Conservation (phyloP, 2,888 invertebrate species). For the Microplitis manilae region DNA sequence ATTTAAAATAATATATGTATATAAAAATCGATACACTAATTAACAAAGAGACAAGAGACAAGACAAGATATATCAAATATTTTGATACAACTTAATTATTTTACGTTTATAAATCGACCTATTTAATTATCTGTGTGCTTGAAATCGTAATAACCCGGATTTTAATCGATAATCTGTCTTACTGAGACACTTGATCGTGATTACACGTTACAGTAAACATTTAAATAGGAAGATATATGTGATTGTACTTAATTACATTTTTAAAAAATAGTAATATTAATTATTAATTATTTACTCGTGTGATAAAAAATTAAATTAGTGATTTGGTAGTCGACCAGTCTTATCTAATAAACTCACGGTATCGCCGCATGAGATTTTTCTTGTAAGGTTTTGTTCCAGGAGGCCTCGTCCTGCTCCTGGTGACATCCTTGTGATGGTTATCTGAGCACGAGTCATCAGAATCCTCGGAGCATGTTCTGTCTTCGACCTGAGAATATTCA, state of each 20-base stretch:
- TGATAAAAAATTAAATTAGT: too few species aligned
- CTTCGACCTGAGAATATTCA: slow-evolving; percentile 67
- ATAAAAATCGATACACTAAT: slow-evolving; percentile 8
- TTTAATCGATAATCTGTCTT: slow-evolving; percentile 17
- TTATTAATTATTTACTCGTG: too few species aligned
- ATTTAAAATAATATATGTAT: not conserved
- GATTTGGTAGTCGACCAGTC: too few species aligned
- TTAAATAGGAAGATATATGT: not conserved
- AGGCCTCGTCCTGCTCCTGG: slow-evolving; percentile 72
- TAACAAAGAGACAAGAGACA: not conserved
- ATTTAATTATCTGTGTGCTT: slow-evolving; percentile 25
- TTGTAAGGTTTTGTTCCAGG: slow-evolving; percentile 81
- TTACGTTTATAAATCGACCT: slow-evolving; percentile 13
- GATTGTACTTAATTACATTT: not conserved
- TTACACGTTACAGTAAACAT: not conserved
- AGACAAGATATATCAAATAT: not conserved
- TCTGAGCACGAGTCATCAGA: slow-evolving; percentile 85
- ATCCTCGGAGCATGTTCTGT: slow-evolving; percentile 81
- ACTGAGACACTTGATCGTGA: not conserved
- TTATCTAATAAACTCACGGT: slow-evolving; percentile 82
- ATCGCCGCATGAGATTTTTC: slow-evolving; percentile 93
- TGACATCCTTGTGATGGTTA: slow-evolving; percentile 76
- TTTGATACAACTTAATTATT: slow-evolving; percentile 12
- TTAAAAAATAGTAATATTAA: too few species aligned
- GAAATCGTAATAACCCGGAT: slow-evolving; percentile 26